phyloP scores from a whole-genome alignment of 2,888 invertebrate genomes.

The Cynaeus angustus region DNA sequence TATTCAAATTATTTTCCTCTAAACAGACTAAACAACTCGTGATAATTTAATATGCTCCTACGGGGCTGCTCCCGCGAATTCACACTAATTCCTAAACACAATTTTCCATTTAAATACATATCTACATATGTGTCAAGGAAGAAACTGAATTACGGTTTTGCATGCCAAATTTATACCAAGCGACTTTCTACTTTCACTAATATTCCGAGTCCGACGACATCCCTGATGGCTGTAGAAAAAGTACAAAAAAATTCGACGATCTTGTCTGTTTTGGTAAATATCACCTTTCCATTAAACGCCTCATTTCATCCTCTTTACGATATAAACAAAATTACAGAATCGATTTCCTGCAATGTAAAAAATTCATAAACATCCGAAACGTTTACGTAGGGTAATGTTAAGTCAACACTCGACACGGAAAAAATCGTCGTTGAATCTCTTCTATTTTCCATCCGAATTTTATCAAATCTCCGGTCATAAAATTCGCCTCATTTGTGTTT shows the following conservation, averaged over 20 bases:
- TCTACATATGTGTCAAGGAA: background rate
- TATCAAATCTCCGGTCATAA: conserved; percentile 3
- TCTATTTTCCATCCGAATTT: background rate
- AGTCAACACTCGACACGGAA: background rate
- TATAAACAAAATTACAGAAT: background rate
- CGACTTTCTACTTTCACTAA: too few species aligned
- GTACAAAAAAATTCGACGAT: too few species aligned
- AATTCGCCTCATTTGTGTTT: conserved; percentile 7
- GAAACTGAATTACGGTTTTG: background rate
- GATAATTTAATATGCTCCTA: too few species aligned
- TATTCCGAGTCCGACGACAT: too few species aligned
- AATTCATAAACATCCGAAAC: conserved; percentile 19
- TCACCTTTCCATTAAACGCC: too few species aligned
- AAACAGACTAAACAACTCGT: too few species aligned
- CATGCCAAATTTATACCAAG: too few species aligned
- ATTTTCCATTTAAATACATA: conserved; percentile 8
- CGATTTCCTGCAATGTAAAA: conserved; percentile 2
- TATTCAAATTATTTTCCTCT: too few species aligned
- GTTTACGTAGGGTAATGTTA: conserved; percentile 13
- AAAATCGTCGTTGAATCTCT: too few species aligned
- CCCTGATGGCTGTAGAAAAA: too few species aligned
- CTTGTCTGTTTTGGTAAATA: too few species aligned
- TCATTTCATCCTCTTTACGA: background rate
- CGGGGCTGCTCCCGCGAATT: too few species aligned
- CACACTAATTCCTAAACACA: conserved; percentile 1